Evolutionary conservation across 2,797 vertebrate species (phyloP), one percentile per base, ranked within the genome.

Genomic region (Silurus lanzhouensis): DNA sequence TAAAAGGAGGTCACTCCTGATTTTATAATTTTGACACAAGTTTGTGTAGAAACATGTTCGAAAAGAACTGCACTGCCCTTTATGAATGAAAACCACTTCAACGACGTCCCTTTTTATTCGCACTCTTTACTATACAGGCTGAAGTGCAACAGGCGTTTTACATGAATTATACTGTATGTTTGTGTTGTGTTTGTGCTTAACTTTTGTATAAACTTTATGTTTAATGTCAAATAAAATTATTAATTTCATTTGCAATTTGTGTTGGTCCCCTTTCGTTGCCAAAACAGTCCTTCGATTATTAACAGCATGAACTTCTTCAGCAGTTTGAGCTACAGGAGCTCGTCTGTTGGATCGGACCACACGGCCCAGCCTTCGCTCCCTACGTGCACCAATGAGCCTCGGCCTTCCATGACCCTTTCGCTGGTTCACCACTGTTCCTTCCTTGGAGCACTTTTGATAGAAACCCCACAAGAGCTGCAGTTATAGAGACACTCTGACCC

Each of bases 131-230:
- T 72, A 72, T 46, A 72, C 44, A 79, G 19, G 31, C 15, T 61
- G 6, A 38, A 55, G 46, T 80, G 84, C 77, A 81, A 15, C 70
- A 46, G 15, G 14, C 1, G 38, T 68, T 76, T 66, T 66, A 0
- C 38, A 14, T 61, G 38, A 61, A 2, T 44, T 63, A 44, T 80
- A 52, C 17, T 81, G 14, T 19, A 52, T 63, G 60, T 79, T 27
- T 4, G 48, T 38, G 46, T 27, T 68, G 48, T 67, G 27, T 44
- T 25, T 38, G 68, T 82, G 63, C 72, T 58, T n/a, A 55, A 44
- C 31, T 86, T 67, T 75, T 67, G 52, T 79, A 68, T 83, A 46
- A 70, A 27, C 38, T 81, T 75, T 63, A 38, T 83, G n/a, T 78
- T 78, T 48, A 71, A 38, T 46, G 63, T 76, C 52, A 67, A 85